phyloP scores from a whole-genome alignment of 35 echinoderm and acorn worm species.

The Antedon bifida region DNA sequence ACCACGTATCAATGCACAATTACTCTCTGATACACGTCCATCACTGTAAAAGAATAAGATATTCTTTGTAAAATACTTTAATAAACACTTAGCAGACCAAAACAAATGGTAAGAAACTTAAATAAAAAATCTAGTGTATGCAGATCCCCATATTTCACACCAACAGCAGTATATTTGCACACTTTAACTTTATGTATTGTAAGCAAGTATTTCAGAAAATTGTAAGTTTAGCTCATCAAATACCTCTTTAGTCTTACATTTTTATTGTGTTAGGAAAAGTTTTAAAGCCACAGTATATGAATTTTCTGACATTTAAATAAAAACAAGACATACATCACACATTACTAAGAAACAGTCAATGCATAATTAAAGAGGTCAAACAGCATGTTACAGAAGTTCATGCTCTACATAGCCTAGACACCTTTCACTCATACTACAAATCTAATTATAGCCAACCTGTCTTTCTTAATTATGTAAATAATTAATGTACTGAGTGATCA shows the following conservation, averaged over 20 bases:
- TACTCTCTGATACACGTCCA: conserved; percentile 87
- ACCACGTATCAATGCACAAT: conserved; percentile 43
- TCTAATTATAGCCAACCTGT: neutral
- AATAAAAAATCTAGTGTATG: too few species aligned
- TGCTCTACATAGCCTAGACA: neutral
- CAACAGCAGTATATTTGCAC: too few species aligned
- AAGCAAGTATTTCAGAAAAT: neutral
- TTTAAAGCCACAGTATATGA: too few species aligned
- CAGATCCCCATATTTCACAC: too few species aligned
- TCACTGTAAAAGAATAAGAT: conserved; percentile 56
- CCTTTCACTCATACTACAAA: neutral
- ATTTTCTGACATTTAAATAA: too few species aligned
- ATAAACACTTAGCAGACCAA: too few species aligned
- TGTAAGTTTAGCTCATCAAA: too few species aligned
- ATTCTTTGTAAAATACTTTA: neutral
- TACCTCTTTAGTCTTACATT: too few species aligned
- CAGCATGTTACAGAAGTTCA: neutral
- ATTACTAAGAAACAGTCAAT: neutral
- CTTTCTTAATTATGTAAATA: neutral
- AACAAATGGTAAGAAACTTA: too few species aligned
- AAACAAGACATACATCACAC: too few species aligned
- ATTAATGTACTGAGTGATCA: neutral
- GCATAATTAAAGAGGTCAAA: neutral
- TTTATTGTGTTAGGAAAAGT: neutral
- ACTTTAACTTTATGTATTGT: neutral